phyloP scores from a whole-genome alignment of 2,888 invertebrate genomes.

The Tipula unca region DNA sequence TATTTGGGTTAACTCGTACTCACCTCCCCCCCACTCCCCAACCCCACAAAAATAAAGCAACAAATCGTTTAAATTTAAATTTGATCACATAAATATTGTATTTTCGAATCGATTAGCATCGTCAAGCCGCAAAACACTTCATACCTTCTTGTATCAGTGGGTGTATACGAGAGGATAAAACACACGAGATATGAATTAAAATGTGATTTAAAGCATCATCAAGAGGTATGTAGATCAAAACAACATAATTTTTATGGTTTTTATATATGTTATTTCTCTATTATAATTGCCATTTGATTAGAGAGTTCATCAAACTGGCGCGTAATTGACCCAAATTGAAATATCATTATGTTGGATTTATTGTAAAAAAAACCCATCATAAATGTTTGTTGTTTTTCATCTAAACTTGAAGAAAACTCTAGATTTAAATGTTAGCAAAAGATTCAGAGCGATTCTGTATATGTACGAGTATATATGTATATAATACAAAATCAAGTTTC shows the following conservation, averaged over 20 bases:
- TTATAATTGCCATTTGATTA: neutral
- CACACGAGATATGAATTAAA: neutral
- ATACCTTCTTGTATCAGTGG: neutral
- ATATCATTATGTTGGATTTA: neutral
- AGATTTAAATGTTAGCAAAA: neutral
- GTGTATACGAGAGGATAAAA: neutral
- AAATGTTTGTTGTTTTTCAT: neutral
- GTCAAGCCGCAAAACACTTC: neutral
- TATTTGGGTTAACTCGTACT: neutral
- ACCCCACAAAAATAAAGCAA: neutral
- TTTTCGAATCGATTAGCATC: neutral
- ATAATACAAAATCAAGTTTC: neutral
- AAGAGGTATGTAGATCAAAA: neutral
- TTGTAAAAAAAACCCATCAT: neutral
- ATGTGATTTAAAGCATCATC: neutral
- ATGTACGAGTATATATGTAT: neutral
- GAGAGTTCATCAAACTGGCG: neutral
- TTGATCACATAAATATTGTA: neutral
- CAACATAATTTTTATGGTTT: neutral
- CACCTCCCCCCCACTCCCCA: no score
- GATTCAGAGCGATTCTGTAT: neutral
- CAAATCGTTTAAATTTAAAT: neutral
- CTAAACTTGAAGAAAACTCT: neutral
- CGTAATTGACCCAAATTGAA: neutral
- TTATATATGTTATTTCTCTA: neutral